Conservation (phyloP, 2,888 invertebrate genomes). For the Mesorhabditis spiculigera region DNA sequence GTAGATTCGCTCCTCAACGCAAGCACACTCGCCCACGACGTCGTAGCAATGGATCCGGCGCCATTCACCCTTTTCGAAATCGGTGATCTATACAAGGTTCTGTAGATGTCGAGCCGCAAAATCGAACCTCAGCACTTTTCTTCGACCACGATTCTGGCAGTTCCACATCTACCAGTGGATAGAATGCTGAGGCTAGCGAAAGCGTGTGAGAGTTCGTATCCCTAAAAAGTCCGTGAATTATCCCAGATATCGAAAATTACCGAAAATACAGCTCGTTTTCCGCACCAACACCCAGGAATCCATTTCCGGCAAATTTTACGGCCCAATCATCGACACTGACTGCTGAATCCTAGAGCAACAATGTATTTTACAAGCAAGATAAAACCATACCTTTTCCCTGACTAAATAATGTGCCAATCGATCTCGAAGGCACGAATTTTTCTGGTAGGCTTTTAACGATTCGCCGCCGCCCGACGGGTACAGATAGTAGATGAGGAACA, state of each 20-base stretch:
- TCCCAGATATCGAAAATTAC: neutral
- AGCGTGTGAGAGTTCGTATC: neutral
- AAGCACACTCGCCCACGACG: constrained; percentile 40
- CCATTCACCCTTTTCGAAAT: constrained; percentile 2
- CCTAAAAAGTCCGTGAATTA: neutral
- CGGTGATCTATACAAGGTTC: neutral
- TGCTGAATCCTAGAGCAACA: constrained; percentile 23
- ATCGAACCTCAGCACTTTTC: neutral
- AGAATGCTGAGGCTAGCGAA: neutral
- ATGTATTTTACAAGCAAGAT: neutral
- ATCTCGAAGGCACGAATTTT: neutral
- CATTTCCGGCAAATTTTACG: constrained; percentile 50
- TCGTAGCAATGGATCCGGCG: neutral
- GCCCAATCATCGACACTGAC: constrained; percentile 23
- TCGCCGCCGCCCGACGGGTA: neutral
- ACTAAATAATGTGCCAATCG: neutral
- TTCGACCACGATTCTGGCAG: constrained; percentile 5
- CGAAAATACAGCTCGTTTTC: constrained; percentile 6
- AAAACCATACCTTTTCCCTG: neutral
- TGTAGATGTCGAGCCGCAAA: neutral
- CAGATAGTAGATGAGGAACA: neutral
- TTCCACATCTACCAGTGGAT: constrained; percentile 1
- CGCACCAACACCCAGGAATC: constrained; percentile 44
- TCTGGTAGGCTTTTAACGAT: too few species aligned
- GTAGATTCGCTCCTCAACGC: constrained; percentile 33